These are phyloP conservation scores for Metallyticus violacea DNA, from an alignment of 2,888 invertebrate species.

Conservation along the genomic window DNA sequence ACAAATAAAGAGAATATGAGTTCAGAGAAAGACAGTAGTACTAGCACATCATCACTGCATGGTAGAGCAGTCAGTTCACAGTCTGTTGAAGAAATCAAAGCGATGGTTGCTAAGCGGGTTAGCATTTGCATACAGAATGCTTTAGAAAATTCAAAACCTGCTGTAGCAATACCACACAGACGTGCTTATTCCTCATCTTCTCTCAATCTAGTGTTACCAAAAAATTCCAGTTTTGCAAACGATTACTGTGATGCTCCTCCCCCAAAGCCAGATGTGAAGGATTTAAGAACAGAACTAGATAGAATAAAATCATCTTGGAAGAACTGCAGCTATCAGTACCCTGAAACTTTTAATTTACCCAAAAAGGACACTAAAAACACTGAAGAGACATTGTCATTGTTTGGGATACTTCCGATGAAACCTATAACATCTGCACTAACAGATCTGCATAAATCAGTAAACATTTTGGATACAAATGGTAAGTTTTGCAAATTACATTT, in stretches of 20 bases:
- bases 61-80: background rate
- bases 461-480: background rate
- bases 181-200: background rate
- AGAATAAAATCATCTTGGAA: background rate
- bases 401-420: background rate
- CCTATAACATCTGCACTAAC: background rate
- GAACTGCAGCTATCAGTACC: background rate
- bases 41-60: background rate
- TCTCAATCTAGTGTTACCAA: background rate
- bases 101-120: background rate
- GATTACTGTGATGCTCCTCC: background rate
- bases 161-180: background rate
- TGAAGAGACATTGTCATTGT: too few species aligned
- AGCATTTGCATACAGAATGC: conserved; percentile 9
- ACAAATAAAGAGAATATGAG: background rate
- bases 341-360: background rate
- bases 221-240: background rate
- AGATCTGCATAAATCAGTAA: background rate
- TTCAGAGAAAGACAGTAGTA: background rate
- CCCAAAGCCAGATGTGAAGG: background rate
- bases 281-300: background rate
- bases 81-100: background rate
- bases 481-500: background rate
- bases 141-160: background rate
- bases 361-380: background rate